Conservation (phyloP, 2,113 vertebrate species). For the Sebastes fasciatus region DNA sequence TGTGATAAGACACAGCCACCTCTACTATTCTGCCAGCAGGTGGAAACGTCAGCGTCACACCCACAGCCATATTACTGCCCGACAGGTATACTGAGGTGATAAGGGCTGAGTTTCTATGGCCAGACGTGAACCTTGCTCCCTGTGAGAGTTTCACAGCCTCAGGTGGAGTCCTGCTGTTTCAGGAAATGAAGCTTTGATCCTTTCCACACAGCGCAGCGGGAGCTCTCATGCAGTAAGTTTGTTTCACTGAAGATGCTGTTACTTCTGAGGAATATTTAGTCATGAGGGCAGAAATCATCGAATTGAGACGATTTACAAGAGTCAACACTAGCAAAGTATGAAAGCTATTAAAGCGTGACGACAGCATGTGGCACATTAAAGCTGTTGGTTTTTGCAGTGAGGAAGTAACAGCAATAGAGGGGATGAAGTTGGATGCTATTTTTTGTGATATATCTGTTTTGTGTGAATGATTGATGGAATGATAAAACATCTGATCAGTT, state of each 20-base stretch:
- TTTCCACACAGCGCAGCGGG: not conserved
- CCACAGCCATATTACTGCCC: not conserved
- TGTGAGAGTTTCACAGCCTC: conserved; percentile 25
- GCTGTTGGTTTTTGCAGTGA: not conserved
- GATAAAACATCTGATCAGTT: not conserved
- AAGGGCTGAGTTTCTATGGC: conserved; percentile 32
- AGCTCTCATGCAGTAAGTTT: conserved; percentile 59
- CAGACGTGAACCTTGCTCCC: conserved; percentile 68
- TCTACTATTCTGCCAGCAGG: not conserved
- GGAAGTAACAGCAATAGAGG: not conserved
- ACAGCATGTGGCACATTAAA: not conserved
- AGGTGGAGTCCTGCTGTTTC: conserved; percentile 53
- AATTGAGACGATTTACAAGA: not conserved
- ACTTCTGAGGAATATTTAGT: not conserved
- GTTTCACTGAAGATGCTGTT: conserved; percentile 7
- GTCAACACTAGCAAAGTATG: not conserved
- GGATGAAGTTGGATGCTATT: not conserved
- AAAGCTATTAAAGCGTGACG: not conserved
- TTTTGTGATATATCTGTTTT: not conserved
- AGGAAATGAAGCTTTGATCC: conserved; percentile 64
- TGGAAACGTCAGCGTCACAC: conserved; percentile 1
- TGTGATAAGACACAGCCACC: not conserved
- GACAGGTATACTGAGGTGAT: conserved; percentile 17
- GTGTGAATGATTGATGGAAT: not conserved
- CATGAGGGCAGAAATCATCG: not conserved